Base-by-base conservation (phyloP, 2,888 invertebrate genomes). In the Eupelmus urozonus region DNA sequence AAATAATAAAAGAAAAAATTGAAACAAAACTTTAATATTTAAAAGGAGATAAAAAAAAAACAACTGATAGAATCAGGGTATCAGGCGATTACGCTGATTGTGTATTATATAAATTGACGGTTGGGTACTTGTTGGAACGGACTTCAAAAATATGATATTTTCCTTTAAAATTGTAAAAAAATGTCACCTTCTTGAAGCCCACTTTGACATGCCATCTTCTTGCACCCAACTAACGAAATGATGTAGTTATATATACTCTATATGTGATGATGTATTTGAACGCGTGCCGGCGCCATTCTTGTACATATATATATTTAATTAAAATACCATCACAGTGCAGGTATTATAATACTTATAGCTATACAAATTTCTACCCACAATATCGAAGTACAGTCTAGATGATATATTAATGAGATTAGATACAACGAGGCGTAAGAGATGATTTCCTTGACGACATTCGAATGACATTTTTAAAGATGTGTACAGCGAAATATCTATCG, bases 51-150 rank as follows among this genome's bases (percentile, higher is more conserved):
- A 4, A 53, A 29, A 11, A 20, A 69, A 27, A 42, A n/a, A 23
- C 34, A 49, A 60, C 60, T 70, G 20, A 71, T 60, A 71, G 51
- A 71, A 71, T 34, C 71, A 71, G 71, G 71, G 71, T 71, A 71
- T 60, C 55, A 59, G 59, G 70, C 25, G 67, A 66, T 53, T 66
- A 34, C 53, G 40, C 40, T 70, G 60, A 51, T 71, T 71, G 51
- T 51, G 34, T 71, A 71, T 49, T 34, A 49, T 69, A 49, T 49
- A 49, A 49, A n/a, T n/a, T n/a, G n/a, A n/a, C n/a, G n/a, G n/a
- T n/a, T n/a, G n/a, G n/a, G n/a, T n/a, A n/a, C n/a, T n/a, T n/a
- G n/a, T n/a, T n/a, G n/a, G n/a, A n/a, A n/a, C n/a, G n/a, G n/a
- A n/a, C n/a, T n/a, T n/a, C n/a, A n/a, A n/a, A n/a, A n/a, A n/a